Conservation (phyloP, 1,140 invertebrate species). For the Hypsibius dujardini region DNA sequence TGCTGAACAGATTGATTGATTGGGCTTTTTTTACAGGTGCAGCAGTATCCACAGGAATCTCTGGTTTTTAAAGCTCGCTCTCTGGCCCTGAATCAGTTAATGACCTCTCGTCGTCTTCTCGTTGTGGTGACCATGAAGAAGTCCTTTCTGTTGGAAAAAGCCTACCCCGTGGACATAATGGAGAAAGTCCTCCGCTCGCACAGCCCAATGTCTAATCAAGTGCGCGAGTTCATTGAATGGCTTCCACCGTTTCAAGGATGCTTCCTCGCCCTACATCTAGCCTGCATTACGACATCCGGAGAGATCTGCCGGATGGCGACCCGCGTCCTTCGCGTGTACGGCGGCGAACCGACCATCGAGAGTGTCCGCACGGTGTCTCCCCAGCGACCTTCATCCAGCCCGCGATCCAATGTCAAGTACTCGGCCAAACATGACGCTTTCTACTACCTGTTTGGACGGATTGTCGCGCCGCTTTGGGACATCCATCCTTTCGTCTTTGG, state of each 20-base stretch:
- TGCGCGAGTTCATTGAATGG: slow-evolving; percentile 10
- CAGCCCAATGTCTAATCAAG: background rate
- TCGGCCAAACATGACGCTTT: slow-evolving; percentile 16
- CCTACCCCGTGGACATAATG: slow-evolving; percentile 14
- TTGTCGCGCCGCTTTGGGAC: background rate
- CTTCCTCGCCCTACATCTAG: slow-evolving; percentile 12
- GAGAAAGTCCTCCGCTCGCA: background rate
- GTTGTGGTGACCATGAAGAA: background rate
- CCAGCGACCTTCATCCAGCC: background rate
- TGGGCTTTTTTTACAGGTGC: background rate
- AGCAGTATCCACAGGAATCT: background rate
- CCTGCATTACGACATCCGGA: background rate
- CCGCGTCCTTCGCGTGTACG: background rate
- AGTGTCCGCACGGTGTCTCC: background rate
- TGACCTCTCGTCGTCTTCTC: background rate
- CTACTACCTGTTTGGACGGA: background rate
- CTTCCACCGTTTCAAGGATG: slow-evolving; percentile 6
- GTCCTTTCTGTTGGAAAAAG: background rate
- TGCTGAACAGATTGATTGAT: background rate
- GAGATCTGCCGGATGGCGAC: background rate
- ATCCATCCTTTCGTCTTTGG: slow-evolving; percentile 11
- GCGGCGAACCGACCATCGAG: background rate
- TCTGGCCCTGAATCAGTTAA: slow-evolving; percentile 12
- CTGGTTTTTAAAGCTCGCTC: background rate
- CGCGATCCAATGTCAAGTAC: background rate